Conservation (phyloP, 2,888 invertebrate species). For the Drosophila anomalata region DNA sequence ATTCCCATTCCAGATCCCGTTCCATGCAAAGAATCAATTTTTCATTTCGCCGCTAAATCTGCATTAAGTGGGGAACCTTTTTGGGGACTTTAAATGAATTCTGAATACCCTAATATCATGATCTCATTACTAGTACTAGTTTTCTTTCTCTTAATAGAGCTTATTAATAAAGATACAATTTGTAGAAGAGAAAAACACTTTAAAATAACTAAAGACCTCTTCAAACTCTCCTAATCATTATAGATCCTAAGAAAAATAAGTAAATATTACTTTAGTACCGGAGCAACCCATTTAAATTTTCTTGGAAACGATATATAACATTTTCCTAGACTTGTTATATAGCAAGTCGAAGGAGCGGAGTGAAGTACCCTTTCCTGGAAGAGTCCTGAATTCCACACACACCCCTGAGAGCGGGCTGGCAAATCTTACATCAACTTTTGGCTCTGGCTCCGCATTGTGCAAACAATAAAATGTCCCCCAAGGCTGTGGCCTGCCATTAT, state of each 20-base stretch:
- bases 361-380: conserved; percentile 39
- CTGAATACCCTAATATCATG: conserved; percentile 8
- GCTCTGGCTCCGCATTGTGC: conserved; percentile 63
- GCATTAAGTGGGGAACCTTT: conserved; percentile 28
- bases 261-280: not conserved
- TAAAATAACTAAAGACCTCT: no score
- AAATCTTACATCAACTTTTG: conserved; percentile 75
- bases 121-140: no score
- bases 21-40: conserved; percentile 81
- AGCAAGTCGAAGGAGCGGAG: conserved; percentile 2
- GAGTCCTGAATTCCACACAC: conserved; percentile 46
- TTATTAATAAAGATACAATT: not conserved
- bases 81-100: not conserved
- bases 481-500: conserved; percentile 66
- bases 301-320: not conserved
- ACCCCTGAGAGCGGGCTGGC: conserved; percentile 61
- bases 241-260: not conserved
- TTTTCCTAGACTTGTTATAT: not conserved
- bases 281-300: not conserved
- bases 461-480: conserved; percentile 83
- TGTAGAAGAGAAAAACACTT: not conserved
- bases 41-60: conserved; percentile 77
- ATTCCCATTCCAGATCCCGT: conserved; percentile 44
- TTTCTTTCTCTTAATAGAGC: no score
- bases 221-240: not conserved